Evolutionary conservation across 2,888 invertebrate genomes (phyloP).

Genomic region (Lamellibrachia columna): DNA sequence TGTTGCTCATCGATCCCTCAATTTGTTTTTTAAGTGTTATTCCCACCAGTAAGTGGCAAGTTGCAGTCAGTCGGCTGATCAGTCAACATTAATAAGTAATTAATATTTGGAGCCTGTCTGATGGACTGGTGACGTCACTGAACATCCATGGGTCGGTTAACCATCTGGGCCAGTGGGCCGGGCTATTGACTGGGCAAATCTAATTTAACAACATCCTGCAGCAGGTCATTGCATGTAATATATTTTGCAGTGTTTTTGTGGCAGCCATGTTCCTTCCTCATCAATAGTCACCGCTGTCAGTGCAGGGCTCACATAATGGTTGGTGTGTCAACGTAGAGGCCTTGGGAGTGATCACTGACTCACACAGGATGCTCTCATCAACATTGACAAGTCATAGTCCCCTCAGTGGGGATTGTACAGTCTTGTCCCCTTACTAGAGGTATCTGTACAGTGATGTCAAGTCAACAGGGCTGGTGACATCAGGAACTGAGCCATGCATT

Average conservation of each 20-base stretch:
- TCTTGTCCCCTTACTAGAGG: neutral
- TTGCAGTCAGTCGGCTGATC: neutral
- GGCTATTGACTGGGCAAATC: neutral
- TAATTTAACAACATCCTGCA: neutral
- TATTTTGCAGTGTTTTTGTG: neutral
- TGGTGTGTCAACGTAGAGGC: neutral
- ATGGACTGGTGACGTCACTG: no score
- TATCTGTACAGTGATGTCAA: neutral
- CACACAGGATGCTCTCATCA: slow-evolving; percentile 16
- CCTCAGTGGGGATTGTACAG: neutral
- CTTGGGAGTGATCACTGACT: neutral
- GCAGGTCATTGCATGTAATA: neutral
- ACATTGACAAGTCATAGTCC: neutral
- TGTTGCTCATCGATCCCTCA: no score
- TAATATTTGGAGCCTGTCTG: neutral
- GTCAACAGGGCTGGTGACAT: neutral
- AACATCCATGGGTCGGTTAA: no score
- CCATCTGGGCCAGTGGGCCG: neutral
- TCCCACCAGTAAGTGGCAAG: neutral
- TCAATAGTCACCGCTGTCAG: neutral
- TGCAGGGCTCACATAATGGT: neutral
- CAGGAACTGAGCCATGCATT: neutral
- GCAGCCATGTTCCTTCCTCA: neutral
- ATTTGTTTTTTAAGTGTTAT: no score
- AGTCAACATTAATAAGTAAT: neutral